Conservation (phyloP, 2,888 invertebrate species). For the Acronicta psi region DNA sequence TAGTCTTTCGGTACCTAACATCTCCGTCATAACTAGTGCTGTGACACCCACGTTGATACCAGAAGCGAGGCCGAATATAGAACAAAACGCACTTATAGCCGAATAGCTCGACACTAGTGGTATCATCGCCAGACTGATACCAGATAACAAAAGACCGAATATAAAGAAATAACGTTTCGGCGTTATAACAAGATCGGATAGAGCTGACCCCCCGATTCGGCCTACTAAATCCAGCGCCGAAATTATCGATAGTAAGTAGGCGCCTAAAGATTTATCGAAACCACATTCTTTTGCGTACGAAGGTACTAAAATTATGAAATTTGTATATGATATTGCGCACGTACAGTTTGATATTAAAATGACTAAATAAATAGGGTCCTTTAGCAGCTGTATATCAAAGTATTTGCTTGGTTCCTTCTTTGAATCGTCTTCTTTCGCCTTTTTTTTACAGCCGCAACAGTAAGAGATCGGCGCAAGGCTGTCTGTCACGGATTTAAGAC, state of each 20-base stretch:
- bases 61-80: conserved; percentile 94
- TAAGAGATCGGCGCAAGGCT: conserved; percentile 84
- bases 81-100: conserved; percentile 91
- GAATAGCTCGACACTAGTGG: conserved; percentile 91
- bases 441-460: conserved; percentile 78
- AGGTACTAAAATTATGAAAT: conserved; percentile 94
- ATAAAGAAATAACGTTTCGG: conserved; percentile 96
- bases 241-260: conserved; percentile 93
- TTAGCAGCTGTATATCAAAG: conserved; percentile 92
- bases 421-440: conserved; percentile 71
- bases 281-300: conserved; percentile 92
- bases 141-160: conserved; percentile 93
- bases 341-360: conserved; percentile 95
- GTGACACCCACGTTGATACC: conserved; percentile 96
- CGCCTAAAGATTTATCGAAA: conserved; percentile 92
- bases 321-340: conserved; percentile 95
- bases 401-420: conserved; percentile 90
- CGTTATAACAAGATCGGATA: conserved; percentile 93
- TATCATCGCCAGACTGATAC: conserved; percentile 92
- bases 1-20: conserved; percentile 94
- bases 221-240: conserved; percentile 95
- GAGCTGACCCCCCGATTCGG: conserved; percentile 94
- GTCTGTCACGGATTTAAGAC: conserved; percentile 91
- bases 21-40: conserved; percentile 96
- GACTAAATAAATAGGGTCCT: conserved; percentile 94